Evolutionary conservation across 2,113 vertebrate genomes (phyloP).

Genomic region (Apodemus speciosus): DNA sequence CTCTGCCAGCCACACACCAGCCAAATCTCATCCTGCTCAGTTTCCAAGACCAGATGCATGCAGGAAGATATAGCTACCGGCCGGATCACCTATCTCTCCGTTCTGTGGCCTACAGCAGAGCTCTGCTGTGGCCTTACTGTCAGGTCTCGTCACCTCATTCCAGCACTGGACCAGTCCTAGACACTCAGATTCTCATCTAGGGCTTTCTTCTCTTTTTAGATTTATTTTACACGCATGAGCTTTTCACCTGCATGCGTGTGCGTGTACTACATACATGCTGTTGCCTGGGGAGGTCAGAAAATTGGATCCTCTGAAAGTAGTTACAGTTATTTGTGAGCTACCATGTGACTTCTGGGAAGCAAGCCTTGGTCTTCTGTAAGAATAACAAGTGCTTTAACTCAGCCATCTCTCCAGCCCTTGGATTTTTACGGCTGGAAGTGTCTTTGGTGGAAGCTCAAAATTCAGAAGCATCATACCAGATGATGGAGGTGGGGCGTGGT

Average conservation of each 20-base stretch:
- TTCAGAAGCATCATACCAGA: background rate
- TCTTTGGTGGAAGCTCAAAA: background rate
- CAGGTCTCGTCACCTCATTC: background rate
- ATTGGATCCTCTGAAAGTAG: background rate
- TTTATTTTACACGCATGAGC: no score
- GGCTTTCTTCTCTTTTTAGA: background rate
- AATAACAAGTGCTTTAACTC: background rate
- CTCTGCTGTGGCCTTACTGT: background rate
- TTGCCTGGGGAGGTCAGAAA: background rate
- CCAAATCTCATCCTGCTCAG: background rate
- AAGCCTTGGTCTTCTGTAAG: background rate
- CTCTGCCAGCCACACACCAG: background rate
- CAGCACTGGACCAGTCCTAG: background rate
- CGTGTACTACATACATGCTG: background rate
- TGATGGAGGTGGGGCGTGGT: background rate
- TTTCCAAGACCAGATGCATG: no score
- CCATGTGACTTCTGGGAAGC: background rate
- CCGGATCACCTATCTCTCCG: background rate
- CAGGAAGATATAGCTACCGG: background rate
- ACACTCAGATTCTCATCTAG: background rate
- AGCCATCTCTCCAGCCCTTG: background rate
- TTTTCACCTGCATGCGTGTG: background rate
- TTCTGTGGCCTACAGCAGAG: background rate
- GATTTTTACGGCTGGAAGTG: background rate
- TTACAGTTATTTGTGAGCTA: background rate